Conservation (phyloP, 2,797 vertebrate species). For the Tachyglossus aculeatus region DNA sequence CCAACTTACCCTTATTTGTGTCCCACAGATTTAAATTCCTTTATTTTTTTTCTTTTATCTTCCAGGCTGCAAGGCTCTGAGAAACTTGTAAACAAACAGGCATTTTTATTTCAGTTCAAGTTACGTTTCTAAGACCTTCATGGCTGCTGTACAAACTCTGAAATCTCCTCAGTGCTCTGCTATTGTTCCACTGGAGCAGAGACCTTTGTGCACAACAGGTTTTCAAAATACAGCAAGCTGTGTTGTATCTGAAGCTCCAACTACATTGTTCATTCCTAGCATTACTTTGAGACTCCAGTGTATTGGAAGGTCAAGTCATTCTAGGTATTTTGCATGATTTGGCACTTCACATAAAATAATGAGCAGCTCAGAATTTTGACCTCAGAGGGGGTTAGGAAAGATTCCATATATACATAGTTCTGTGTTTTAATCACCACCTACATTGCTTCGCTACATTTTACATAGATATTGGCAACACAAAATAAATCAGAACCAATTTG, state of each 20-base stretch:
- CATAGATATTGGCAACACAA: neutral
- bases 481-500: constrained; percentile 16
- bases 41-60: neutral
- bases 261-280: neutral
- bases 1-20: too few species aligned
- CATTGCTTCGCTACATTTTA: neutral
- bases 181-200: neutral
- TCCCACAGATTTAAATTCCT: neutral
- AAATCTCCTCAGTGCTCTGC: neutral
- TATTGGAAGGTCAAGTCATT: neutral
- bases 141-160: neutral
- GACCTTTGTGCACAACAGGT: neutral
- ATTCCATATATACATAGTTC: neutral
- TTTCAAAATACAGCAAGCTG: accelerated
- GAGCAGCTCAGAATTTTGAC: neutral
- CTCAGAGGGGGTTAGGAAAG: neutral
- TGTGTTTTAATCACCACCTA: neutral
- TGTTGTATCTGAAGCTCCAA: neutral
- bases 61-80: neutral
- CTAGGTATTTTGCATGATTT: neutral
- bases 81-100: neutral
- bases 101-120: neutral
- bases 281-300: neutral
- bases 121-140: neutral
- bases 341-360: neutral